A percentile compares a stretch with the other conserved stretches of the same genome.
Evolutionary conservation across 2,113 vertebrate species (phyloP).

Genomic region (Ciconia maguari): DNA sequence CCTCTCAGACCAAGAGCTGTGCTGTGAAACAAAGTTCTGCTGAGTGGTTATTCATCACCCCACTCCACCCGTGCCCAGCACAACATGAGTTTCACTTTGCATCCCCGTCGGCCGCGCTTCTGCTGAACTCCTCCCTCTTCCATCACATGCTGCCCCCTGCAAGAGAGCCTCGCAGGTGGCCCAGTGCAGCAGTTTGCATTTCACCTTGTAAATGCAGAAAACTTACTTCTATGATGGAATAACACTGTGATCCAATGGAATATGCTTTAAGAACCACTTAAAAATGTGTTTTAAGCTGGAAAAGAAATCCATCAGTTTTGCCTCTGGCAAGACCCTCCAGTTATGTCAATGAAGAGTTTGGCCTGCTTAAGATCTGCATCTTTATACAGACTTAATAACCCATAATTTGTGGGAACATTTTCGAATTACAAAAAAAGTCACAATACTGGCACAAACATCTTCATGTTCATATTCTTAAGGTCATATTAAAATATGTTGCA

Average conservation of each 20-base stretch:
- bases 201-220: not conserved
- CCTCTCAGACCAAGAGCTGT: not conserved
- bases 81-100: not conserved
- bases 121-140: not conserved
- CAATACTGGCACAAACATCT: slow-evolving; percentile 3
- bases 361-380: not conserved
- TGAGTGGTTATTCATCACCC: not conserved
- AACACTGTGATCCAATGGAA: not conserved
- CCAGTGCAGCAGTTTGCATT: not conserved
- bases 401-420: slow-evolving; percentile 42
- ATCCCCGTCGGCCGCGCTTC: not conserved
- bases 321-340: not conserved
- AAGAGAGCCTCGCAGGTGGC: not conserved
- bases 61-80: not conserved
- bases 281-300: slow-evolving; percentile 14
- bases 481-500: slow-evolving; percentile 20
- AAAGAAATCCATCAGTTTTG: not conserved
- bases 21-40: not conserved
- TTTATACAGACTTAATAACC: slow-evolving; percentile 20
- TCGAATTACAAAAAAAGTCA: not conserved
- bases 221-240: not conserved
- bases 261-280: not conserved
- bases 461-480: not conserved
- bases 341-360: not conserved
- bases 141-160: rapidly evolving